These are phyloP conservation scores for Leptogaster cylindrica DNA, from an alignment of 2,888 invertebrate genomes.

Conservation along the genomic window DNA sequence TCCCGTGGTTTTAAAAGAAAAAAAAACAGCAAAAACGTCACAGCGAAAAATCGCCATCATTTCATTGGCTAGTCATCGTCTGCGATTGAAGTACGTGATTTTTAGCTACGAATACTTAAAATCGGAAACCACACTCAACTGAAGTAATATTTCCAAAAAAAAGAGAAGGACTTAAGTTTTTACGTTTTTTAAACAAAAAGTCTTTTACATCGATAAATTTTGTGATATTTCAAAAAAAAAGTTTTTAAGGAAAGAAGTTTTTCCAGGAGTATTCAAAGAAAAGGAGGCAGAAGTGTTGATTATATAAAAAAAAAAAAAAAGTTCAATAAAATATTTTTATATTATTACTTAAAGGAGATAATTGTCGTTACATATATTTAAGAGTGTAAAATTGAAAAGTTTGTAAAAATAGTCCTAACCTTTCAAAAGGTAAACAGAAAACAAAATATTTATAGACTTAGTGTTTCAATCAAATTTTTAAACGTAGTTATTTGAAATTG, in stretches of 20 bases:
- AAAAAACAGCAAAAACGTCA: slow-evolving; percentile 33
- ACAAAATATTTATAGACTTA: slow-evolving; percentile 14
- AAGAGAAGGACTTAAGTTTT: slow-evolving; percentile 3
- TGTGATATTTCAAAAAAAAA: slow-evolving; percentile 47
- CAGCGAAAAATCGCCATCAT: no score
- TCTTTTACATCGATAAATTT: slow-evolving; percentile 49
- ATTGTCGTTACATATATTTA: slow-evolving; percentile 34
- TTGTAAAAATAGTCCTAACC: slow-evolving; percentile 40
- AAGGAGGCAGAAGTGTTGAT: slow-evolving; percentile 35
- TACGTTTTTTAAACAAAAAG: slow-evolving; percentile 15
- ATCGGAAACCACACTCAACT: neutral
- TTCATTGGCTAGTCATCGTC: no score
- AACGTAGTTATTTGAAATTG: slow-evolving; percentile 30
- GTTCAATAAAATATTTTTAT: slow-evolving; percentile 41
- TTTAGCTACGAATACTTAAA: no score
- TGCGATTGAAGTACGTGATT: no score
- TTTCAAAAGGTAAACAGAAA: slow-evolving; percentile 25
- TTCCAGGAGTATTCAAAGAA: slow-evolving; percentile 14
- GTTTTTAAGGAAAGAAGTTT: slow-evolving; percentile 25
- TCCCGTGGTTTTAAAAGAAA: slow-evolving; percentile 30
- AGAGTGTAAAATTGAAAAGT: slow-evolving; percentile 24
- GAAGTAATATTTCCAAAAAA: neutral
- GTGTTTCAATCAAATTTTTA: slow-evolving; percentile 36
- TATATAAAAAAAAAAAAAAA: slow-evolving; percentile 32
- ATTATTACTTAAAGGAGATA: slow-evolving; percentile 31